Percentiles rank a stretch among this genome's conserved stretches.
phyloP scores from a whole-genome alignment of 1,140 invertebrate genomes.

The Leptinotarsa texana region DNA sequence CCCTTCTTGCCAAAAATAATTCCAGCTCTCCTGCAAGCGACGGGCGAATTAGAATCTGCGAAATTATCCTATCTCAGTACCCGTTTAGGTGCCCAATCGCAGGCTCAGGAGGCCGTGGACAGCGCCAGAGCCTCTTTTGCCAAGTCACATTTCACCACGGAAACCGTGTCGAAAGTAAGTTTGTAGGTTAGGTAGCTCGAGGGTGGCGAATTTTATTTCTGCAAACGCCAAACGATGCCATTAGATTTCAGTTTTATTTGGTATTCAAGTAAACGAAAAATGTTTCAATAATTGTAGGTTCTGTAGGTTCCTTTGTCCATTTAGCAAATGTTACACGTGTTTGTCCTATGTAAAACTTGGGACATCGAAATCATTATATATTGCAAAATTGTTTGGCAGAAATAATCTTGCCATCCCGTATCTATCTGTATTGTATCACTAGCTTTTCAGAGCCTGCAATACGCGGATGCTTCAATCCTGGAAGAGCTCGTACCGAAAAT shows the following conservation, averaged over 20 bases:
- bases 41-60: conserved; percentile 81
- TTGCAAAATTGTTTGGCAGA: not conserved
- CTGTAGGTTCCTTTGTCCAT: too few species aligned
- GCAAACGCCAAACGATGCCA: not conserved
- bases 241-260: not conserved
- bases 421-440: not conserved
- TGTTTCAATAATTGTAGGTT: too few species aligned
- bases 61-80: conserved; percentile 80
- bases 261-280: too few species aligned
- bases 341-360: too few species aligned
- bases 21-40: conserved; percentile 80
- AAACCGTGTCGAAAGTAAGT: conserved; percentile 79
- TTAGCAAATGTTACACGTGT: too few species aligned
- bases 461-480: conserved; percentile 74
- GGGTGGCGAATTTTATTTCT: not conserved
- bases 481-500: conserved; percentile 80
- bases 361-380: too few species aligned
- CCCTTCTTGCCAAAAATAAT: conserved; percentile 81
- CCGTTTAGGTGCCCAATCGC: conserved; percentile 66
- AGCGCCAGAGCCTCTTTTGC: conserved; percentile 75
- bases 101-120: conserved; percentile 75
- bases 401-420: not conserved
- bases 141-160: conserved; percentile 83
- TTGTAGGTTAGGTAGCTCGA: not conserved
- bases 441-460: conserved; percentile 76